A percentile compares a stretch with the other conserved stretches of the same genome.
Evolutionary conservation across 2,113 vertebrate species (phyloP).

Genomic region (Odontophorus gujanensis): DNA sequence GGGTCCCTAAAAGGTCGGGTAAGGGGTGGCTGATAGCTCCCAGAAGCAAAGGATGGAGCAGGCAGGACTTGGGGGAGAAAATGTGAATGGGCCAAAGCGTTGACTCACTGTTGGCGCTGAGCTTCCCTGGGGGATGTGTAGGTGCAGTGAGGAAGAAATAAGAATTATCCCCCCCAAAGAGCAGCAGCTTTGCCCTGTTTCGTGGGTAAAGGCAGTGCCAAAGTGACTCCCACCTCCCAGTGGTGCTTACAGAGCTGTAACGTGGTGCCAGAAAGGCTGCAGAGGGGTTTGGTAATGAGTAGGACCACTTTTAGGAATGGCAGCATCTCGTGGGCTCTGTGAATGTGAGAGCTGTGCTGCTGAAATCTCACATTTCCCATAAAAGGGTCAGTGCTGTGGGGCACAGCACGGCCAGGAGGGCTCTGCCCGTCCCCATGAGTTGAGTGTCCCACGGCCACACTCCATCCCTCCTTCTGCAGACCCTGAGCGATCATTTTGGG

Average conservation of each 20-base stretch:
- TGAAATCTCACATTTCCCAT: not conserved
- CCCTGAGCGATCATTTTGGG: fast-evolving
- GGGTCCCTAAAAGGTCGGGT: not conserved
- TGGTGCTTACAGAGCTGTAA: fast-evolving
- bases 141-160: fast-evolving
- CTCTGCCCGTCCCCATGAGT: fast-evolving
- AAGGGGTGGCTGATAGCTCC: not conserved
- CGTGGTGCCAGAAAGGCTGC: fast-evolving
- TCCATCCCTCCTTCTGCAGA: not conserved
- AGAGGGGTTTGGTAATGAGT: not conserved
- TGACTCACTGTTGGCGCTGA: not conserved
- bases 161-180: not conserved
- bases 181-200: not conserved
- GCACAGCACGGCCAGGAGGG: not conserved
- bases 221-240: fast-evolving
- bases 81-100: fast-evolving
- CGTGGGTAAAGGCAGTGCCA: not conserved
- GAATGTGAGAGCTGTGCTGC: fast-evolving
- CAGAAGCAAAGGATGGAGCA: not conserved
- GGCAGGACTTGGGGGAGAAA: not conserved
- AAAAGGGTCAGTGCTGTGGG: fast-evolving
- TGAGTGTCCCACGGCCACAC: fast-evolving
- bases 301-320: not conserved
- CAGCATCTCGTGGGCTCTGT: fast-evolving
- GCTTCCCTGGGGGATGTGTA: not conserved